These are phyloP conservation scores for Anarrhichthys ocellatus DNA, from an alignment of 2,113 vertebrate genomes.

Conservation along the genomic window DNA sequence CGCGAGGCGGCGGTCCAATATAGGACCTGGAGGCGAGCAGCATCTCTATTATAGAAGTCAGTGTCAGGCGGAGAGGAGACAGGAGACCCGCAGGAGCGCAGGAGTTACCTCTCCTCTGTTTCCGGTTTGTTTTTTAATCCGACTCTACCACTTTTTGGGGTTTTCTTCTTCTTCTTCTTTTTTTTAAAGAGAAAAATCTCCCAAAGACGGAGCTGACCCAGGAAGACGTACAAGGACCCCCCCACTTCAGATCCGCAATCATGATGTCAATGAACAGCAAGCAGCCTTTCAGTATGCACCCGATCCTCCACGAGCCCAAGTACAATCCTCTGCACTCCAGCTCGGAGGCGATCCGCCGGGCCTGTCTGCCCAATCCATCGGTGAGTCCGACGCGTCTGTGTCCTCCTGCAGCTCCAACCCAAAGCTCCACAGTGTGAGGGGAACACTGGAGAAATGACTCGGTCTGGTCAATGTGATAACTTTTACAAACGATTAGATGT, in stretches of 20 bases:
- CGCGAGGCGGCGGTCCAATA: conserved; percentile 68
- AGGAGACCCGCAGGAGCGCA: conserved; percentile 50
- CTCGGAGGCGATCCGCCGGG: conserved; percentile 91
- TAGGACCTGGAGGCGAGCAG: conserved; percentile 76
- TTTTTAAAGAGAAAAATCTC: conserved; percentile 36
- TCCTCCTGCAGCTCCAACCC: neutral
- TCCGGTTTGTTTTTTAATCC: neutral
- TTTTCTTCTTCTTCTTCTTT: conserved; percentile 1
- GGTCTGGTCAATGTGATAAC: neutral
- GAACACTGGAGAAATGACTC: too few relatives aligned
- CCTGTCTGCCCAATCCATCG: conserved; percentile 90
- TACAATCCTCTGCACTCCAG: conserved; percentile 91
- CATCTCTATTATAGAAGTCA: conserved; percentile 74
- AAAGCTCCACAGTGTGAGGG: neutral
- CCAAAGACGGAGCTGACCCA: conserved; percentile 68
- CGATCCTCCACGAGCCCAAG: conserved; percentile 92
- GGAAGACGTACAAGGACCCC: conserved; percentile 69
- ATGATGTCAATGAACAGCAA: conserved; percentile 99
- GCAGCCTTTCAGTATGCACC: conserved; percentile 93
- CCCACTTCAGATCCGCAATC: conserved; percentile 69
- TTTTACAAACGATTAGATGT: neutral
- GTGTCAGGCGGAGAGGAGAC: conserved; percentile 35
- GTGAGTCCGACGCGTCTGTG: conserved; percentile 77
- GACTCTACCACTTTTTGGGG: neutral
- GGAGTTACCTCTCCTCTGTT: conserved; percentile 53